Evolutionary conservation across 53 echinoderm and acorn worm genomes (phyloP).

Genomic region (Luidia sarsii): DNA sequence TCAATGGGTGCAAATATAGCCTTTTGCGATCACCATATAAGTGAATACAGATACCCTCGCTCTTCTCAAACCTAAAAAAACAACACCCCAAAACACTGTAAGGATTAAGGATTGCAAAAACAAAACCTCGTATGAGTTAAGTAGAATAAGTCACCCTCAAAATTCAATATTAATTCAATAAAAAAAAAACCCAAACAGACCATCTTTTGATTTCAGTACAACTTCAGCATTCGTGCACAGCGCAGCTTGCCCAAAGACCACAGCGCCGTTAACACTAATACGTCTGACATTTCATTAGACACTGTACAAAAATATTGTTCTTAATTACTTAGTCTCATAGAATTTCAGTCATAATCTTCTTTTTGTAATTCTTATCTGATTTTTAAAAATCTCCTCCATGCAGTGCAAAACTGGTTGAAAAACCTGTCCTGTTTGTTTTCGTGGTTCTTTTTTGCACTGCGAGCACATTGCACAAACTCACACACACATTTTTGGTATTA

Average conservation of each 20-base stretch:
- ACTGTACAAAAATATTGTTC: conserved; percentile 53
- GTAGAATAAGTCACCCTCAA: too few relatives aligned
- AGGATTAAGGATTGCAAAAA: too few relatives aligned
- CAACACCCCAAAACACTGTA: too few relatives aligned
- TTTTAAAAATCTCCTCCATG: too few relatives aligned
- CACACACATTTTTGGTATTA: conserved; percentile 35
- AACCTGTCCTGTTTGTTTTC: conserved; percentile 23
- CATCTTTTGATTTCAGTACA: conserved; percentile 45
- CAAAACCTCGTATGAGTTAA: too few relatives aligned
- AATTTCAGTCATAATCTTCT: conserved; percentile 53
- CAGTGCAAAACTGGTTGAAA: too few relatives aligned
- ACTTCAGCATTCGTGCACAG: conserved; percentile 1
- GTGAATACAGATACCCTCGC: too few relatives aligned
- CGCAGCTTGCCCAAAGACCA: not conserved
- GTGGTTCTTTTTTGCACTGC: conserved; percentile 34
- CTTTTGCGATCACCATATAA: too few relatives aligned
- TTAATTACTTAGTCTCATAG: conserved; percentile 36
- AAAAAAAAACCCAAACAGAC: not conserved
- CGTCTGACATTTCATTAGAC: conserved; percentile 37
- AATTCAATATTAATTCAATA: too few relatives aligned
- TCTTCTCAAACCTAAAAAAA: too few relatives aligned
- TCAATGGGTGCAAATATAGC: too few relatives aligned
- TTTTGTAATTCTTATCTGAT: not conserved
- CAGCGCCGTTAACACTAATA: conserved; percentile 18
- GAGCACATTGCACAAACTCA: conserved; percentile 59